Evolutionary conservation across 2,888 invertebrate genomes (phyloP).

Genomic region (Noctua fimbriata): DNA sequence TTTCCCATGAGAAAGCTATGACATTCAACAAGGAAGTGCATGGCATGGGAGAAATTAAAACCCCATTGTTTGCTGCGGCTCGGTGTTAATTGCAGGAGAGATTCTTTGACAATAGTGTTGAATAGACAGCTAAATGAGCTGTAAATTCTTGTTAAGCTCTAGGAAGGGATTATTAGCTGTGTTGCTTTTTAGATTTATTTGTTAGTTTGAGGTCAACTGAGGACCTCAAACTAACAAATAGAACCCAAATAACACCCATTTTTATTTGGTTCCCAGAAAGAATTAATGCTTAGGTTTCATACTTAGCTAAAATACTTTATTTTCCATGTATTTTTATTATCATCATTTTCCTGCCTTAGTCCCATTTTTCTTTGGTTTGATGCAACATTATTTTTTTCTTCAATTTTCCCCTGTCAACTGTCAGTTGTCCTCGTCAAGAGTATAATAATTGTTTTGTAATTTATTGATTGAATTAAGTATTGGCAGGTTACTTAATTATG

Average conservation of each 20-base stretch:
- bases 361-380: background rate
- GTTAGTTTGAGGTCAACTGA: background rate
- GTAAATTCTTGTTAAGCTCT: slow-evolving; percentile 33
- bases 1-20: slow-evolving; percentile 61
- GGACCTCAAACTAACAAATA: background rate
- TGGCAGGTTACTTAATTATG: background rate
- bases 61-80: slow-evolving; percentile 50
- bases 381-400: background rate
- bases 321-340: background rate
- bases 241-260: background rate
- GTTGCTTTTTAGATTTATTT: background rate
- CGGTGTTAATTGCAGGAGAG: slow-evolving; percentile 52
- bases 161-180: slow-evolving; percentile 12
- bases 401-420: background rate
- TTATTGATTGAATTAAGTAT: background rate
- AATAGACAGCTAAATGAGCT: slow-evolving; percentile 34
- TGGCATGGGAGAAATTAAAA: slow-evolving; percentile 58
- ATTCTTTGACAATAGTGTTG: slow-evolving; percentile 54
- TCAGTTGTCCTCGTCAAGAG: background rate
- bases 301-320: too few relatives aligned
- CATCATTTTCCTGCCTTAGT: background rate
- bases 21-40: slow-evolving; percentile 62
- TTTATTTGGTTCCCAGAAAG: background rate
- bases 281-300: background rate
- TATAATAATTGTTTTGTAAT: background rate